Evolutionary conservation across 2,797 vertebrate genomes (phyloP).

Genomic region (Microctenopoma steveboyesi): DNA sequence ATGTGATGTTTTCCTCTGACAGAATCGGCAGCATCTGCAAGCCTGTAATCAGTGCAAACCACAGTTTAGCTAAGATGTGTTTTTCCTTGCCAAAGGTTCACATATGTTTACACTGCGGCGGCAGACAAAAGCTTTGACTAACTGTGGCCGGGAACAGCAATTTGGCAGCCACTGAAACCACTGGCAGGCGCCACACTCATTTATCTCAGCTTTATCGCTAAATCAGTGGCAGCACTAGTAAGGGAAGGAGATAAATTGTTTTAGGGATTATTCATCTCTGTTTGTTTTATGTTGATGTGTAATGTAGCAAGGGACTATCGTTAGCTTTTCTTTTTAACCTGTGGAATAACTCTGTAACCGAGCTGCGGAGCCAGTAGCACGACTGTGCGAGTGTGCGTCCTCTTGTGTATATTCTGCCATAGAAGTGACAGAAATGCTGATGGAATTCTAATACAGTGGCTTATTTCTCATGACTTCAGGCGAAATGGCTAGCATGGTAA

Average conservation of each 20-base stretch:
- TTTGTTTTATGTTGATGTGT: slow-evolving; percentile 63
- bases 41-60: slow-evolving; percentile 77
- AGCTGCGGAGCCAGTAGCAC: slow-evolving; percentile 6
- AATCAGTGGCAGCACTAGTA: slow-evolving; percentile 86
- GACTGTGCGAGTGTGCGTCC: slow-evolving; percentile 15
- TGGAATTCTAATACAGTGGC: slow-evolving; percentile 56
- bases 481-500: slow-evolving; percentile 47
- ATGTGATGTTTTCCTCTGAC: slow-evolving; percentile 65
- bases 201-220: slow-evolving; percentile 92
- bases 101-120: slow-evolving; percentile 78
- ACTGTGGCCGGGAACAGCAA: slow-evolving; percentile 72
- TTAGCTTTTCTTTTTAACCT: slow-evolving; percentile 54
- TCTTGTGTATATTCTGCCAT: slow-evolving; percentile 39
- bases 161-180: slow-evolving; percentile 85
- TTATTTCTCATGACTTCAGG: slow-evolving; percentile 61
- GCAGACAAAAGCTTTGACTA: slow-evolving; percentile 71
- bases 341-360: slow-evolving; percentile 38
- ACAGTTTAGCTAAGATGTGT: slow-evolving; percentile 72
- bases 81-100: slow-evolving; percentile 71
- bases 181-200: slow-evolving; percentile 85
- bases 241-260: slow-evolving; percentile 87
- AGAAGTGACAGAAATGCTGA: slow-evolving; percentile 64
- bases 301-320: slow-evolving; percentile 23
- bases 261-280: slow-evolving; percentile 85
- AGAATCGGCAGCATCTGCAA: slow-evolving; percentile 73